Percentiles rank a stretch among this genome's conserved stretches.
Conservation (phyloP, 2,113 vertebrate genomes). For the Labrus mixtus region DNA sequence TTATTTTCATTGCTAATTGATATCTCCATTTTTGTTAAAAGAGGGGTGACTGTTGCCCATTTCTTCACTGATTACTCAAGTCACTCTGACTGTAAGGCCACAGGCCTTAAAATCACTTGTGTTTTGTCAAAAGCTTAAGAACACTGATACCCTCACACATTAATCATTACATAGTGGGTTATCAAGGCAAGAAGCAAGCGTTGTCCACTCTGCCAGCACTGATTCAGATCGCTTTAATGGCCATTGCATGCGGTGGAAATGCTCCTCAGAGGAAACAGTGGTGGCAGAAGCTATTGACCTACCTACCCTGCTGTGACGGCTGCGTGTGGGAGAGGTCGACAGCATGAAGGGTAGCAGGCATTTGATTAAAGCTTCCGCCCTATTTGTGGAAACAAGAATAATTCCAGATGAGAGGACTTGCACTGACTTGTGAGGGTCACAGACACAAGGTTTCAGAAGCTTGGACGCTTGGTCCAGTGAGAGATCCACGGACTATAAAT, state of each 20-base stretch:
- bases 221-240: conserved; percentile 69
- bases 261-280: conserved; percentile 62
- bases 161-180: conserved; percentile 66
- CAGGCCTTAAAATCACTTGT: conserved; percentile 23
- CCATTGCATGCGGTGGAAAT: conserved; percentile 39
- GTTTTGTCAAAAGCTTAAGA: conserved; percentile 48
- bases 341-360: conserved; percentile 53
- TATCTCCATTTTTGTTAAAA: background rate
- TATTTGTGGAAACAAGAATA: conserved; percentile 71
- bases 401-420: conserved; percentile 64
- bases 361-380: conserved; percentile 67
- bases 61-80: conserved; percentile 20
- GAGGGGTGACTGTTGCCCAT: background rate
- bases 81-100: conserved; percentile 17
- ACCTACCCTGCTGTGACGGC: conserved; percentile 62
- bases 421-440: conserved; percentile 55
- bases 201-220: conserved; percentile 55
- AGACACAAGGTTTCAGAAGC: conserved; percentile 29
- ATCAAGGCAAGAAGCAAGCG: conserved; percentile 47
- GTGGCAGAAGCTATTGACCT: conserved; percentile 69
- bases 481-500: conserved; percentile 40
- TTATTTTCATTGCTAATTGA: too few relatives aligned
- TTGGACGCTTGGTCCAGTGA: conserved; percentile 28
- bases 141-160: conserved; percentile 40
- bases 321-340: conserved; percentile 53